A percentile compares a stretch with the other conserved stretches of the same genome.
phyloP scores from a whole-genome alignment of 2,797 vertebrate species.

The Intellagama lesueurii region DNA sequence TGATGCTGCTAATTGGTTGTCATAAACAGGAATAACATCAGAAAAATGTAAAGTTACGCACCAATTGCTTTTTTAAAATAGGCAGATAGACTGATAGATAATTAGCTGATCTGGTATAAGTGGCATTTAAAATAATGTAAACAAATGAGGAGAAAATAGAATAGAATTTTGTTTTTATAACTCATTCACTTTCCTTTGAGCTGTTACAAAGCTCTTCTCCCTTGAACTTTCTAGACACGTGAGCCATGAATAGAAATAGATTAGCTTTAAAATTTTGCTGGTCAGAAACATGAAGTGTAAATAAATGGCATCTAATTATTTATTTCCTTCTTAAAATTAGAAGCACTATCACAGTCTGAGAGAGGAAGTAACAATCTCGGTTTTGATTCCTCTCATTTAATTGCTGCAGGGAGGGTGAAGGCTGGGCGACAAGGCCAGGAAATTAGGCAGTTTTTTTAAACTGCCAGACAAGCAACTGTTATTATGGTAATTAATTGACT shows the following conservation, averaged over 20 bases:
- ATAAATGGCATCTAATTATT: neutral
- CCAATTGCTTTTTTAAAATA: neutral
- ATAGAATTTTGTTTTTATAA: neutral
- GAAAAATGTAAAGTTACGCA: neutral
- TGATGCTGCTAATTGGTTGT: neutral
- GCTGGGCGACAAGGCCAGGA: slow-evolving; percentile 49
- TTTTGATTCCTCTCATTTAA: slow-evolving; percentile 24
- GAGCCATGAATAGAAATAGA: neutral
- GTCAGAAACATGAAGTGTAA: neutral
- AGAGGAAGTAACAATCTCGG: slow-evolving; percentile 3
- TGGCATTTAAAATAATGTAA: neutral
- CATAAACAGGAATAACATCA: neutral
- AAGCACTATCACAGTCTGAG: neutral
- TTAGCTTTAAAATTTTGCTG: neutral
- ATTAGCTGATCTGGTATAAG: neutral
- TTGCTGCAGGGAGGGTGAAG: slow-evolving; percentile 38
- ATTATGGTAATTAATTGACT: slow-evolving; percentile 81
- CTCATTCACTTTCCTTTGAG: neutral
- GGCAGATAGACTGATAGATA: neutral
- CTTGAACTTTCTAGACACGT: neutral
- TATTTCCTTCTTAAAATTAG: neutral
- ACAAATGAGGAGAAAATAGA: neutral
- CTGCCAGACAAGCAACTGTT: slow-evolving; percentile 74
- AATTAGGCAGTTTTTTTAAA: slow-evolving; percentile 66
- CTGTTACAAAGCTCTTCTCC: too few species aligned